Evolutionary conservation across 2,113 vertebrate genomes (phyloP).

Genomic region (Mobula birostris): DNA sequence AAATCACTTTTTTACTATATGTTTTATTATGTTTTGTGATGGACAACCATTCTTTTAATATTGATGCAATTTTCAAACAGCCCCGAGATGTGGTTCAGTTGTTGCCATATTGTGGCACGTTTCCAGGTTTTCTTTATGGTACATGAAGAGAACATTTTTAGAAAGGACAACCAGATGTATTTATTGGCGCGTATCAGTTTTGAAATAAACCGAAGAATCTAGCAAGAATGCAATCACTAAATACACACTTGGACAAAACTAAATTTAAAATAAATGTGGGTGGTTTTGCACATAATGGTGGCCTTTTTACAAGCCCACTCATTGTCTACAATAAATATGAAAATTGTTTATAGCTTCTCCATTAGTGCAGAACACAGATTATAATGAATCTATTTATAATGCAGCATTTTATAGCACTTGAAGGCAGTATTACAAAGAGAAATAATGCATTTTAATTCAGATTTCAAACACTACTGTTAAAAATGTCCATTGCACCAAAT

Average conservation of each 20-base stretch:
- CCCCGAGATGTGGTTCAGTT: background rate
- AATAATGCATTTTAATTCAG: background rate
- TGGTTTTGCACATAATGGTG: background rate
- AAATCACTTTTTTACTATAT: background rate
- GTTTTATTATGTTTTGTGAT: background rate
- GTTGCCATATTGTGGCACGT: background rate
- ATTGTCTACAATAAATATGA: background rate
- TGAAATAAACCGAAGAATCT: background rate
- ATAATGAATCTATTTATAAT: slow-evolving; percentile 26
- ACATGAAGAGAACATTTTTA: background rate
- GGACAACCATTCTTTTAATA: background rate
- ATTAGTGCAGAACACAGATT: background rate
- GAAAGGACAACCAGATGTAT: background rate
- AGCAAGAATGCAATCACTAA: background rate
- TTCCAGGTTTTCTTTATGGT: background rate
- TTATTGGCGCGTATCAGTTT: background rate
- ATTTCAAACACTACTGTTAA: slow-evolving; percentile 8
- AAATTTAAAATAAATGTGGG: background rate
- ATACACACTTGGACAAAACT: background rate
- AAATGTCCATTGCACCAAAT: background rate
- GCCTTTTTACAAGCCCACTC: background rate
- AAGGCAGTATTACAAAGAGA: background rate
- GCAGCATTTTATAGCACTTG: background rate
- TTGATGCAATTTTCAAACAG: background rate
- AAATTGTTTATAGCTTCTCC: background rate